Evolutionary conservation across 2,888 invertebrate genomes (phyloP).

Genomic region (Mayetiola destructor): DNA sequence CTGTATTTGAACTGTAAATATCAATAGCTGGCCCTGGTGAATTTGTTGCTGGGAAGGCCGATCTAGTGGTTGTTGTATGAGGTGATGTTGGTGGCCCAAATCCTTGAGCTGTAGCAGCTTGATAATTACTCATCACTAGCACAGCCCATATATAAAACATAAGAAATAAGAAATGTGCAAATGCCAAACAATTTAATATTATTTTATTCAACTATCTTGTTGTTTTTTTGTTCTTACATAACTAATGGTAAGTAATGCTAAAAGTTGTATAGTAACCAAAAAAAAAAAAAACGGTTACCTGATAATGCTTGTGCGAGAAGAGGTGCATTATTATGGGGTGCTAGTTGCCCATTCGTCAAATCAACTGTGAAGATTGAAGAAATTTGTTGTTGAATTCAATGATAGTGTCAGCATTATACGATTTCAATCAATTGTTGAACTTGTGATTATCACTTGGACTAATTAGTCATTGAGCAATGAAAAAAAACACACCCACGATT

Average conservation of each 20-base stretch:
- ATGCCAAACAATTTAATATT: not conserved
- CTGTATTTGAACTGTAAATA: slow-evolving; percentile 78
- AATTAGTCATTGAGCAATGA: too few relatives aligned
- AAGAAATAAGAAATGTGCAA: slow-evolving; percentile 14
- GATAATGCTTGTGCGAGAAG: slow-evolving; percentile 90
- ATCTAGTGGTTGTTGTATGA: slow-evolving; percentile 53
- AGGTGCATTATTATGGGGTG: slow-evolving; percentile 91
- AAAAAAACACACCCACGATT: too few relatives aligned
- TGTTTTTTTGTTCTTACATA: not conserved
- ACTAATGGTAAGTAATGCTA: not conserved
- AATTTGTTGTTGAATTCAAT: too few relatives aligned
- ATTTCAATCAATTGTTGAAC: too few relatives aligned
- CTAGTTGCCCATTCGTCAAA: slow-evolving; percentile 89
- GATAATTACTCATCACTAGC: slow-evolving; percentile 93
- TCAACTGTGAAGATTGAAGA: slow-evolving; percentile 68
- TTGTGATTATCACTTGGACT: too few relatives aligned
- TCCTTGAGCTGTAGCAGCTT: slow-evolving; percentile 62
- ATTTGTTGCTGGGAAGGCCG: slow-evolving; percentile 80
- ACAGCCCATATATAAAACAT: not conserved
- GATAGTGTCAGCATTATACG: too few relatives aligned
- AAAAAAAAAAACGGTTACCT: slow-evolving; percentile 47
- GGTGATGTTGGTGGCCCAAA: slow-evolving; percentile 74
- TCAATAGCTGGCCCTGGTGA: slow-evolving; percentile 86
- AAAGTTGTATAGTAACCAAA: slow-evolving; percentile 15
- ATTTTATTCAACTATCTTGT: not conserved